Evolutionary conservation across 2,888 invertebrate species (phyloP).

Genomic region (Drosophila longiperda): DNA sequence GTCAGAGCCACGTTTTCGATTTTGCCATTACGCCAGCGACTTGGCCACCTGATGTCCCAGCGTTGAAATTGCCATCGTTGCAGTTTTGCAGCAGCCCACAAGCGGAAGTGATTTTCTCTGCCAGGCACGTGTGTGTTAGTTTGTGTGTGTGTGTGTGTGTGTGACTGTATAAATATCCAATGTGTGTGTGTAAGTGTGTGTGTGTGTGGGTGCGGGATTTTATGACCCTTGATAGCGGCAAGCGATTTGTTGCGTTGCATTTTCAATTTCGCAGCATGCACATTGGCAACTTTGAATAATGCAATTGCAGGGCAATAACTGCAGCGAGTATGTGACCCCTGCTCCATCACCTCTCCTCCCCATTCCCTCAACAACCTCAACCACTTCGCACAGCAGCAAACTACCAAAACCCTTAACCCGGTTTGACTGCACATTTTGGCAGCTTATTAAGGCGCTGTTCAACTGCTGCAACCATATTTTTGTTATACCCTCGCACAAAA

Average conservation of each 20-base stretch:
- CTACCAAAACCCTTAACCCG: constrained; percentile 15
- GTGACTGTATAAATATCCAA: constrained; percentile 19
- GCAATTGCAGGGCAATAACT: constrained; percentile 58
- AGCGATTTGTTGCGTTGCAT: constrained; percentile 79
- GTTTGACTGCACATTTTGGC: constrained; percentile 53
- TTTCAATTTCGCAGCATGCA: constrained; percentile 73
- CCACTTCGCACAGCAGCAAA: not conserved
- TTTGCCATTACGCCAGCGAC: constrained; percentile 68
- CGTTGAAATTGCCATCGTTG: constrained; percentile 69
- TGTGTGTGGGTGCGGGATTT: constrained; percentile 51
- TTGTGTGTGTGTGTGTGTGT: constrained; percentile 21
- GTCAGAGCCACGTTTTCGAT: constrained; percentile 66
- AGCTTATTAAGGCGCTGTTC: constrained; percentile 66
- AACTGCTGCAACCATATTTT: not conserved
- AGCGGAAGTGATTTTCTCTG: constrained; percentile 76
- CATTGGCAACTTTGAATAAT: constrained; percentile 74
- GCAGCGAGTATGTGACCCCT: constrained; percentile 27
- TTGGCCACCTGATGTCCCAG: constrained; percentile 70
- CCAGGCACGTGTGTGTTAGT: constrained; percentile 39
- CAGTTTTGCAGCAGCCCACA: constrained; percentile 56
- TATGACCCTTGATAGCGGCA: constrained; percentile 78
- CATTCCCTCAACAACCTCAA: not conserved
- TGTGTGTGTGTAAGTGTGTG: constrained; percentile 27
- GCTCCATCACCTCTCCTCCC: not conserved
- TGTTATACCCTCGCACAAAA: not conserved